A percentile compares a stretch with the other conserved stretches of the same genome.
These are phyloP conservation scores for Cynopterus brachyotis DNA, from an alignment of 2,113 vertebrate species.

Conservation along the genomic window DNA sequence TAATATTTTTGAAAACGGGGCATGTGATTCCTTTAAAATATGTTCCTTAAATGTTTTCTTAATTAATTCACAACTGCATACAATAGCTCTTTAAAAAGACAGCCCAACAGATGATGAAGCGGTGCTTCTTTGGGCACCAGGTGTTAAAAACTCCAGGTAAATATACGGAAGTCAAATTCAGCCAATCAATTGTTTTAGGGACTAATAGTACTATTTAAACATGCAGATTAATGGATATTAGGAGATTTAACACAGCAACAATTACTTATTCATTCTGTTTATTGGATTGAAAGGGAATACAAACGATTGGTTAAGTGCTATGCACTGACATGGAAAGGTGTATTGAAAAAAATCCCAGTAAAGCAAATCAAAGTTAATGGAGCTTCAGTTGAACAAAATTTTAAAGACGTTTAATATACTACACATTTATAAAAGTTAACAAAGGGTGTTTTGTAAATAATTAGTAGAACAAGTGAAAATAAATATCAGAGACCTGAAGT, in stretches of 20 bases:
- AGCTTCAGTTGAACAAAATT: constrained; percentile 80
- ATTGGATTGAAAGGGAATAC: constrained; percentile 88
- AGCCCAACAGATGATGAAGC: background rate
- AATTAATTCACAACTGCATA: background rate
- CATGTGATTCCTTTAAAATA: background rate
- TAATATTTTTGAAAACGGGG: background rate
- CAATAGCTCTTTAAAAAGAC: background rate
- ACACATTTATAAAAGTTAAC: constrained; percentile 87
- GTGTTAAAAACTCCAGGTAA: background rate
- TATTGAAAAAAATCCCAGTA: constrained; percentile 80
- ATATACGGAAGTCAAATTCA: background rate
- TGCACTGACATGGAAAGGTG: constrained; percentile 85
- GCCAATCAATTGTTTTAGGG: background rate
- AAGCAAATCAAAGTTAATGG: constrained; percentile 85
- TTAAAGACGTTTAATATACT: constrained; percentile 86
- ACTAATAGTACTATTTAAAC: background rate
- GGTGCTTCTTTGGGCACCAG: background rate
- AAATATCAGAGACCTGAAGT: constrained; percentile 91
- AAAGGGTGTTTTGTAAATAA: constrained; percentile 87
- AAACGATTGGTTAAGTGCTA: constrained; percentile 87
- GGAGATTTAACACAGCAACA: constrained; percentile 76
- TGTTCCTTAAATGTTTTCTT: background rate
- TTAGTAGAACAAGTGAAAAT: constrained; percentile 89
- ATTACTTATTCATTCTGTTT: constrained; percentile 86
- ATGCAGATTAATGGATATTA: background rate